These are phyloP conservation scores for Andrena trimmerana DNA, from an alignment of 2,888 invertebrate genomes.

Conservation along the genomic window DNA sequence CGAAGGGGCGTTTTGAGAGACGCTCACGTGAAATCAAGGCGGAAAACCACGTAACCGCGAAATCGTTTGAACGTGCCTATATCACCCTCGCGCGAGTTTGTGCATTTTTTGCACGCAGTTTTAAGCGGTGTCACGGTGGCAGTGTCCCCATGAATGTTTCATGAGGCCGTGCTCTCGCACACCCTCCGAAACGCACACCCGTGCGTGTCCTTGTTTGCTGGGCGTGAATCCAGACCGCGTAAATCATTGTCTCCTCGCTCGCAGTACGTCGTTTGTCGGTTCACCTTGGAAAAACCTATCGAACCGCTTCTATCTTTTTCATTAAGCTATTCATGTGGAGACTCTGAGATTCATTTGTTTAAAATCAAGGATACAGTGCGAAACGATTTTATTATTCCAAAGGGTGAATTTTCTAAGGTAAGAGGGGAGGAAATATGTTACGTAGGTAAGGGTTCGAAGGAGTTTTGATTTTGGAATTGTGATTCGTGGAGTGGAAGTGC, in stretches of 20 bases:
- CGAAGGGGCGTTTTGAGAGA: constrained; percentile 39
- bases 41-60: constrained; percentile 65
- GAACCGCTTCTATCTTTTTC: too few species aligned
- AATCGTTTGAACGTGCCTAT: constrained; percentile 61
- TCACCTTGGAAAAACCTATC: constrained; percentile 2
- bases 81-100: constrained; percentile 54
- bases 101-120: constrained; percentile 57
- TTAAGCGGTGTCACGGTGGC: constrained; percentile 71
- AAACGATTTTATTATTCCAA: too few species aligned
- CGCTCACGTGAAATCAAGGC: constrained; percentile 55
- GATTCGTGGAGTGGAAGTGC: too few species aligned
- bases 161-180: constrained; percentile 67
- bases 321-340: not conserved
- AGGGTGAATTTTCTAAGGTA: too few species aligned
- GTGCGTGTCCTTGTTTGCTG: constrained; percentile 48
- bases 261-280: not conserved
- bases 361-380: too few species aligned
- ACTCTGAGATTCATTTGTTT: too few species aligned
- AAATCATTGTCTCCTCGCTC: constrained; percentile 50
- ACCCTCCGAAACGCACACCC: constrained; percentile 34
- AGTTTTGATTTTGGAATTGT: too few species aligned
- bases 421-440: too few species aligned
- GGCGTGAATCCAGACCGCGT: constrained; percentile 48
- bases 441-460: too few species aligned
- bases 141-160: constrained; percentile 75